A percentile compares a stretch with the other conserved stretches of the same genome.
Conservation (phyloP, 1,140 invertebrate genomes). For the Lepidurus apus region DNA sequence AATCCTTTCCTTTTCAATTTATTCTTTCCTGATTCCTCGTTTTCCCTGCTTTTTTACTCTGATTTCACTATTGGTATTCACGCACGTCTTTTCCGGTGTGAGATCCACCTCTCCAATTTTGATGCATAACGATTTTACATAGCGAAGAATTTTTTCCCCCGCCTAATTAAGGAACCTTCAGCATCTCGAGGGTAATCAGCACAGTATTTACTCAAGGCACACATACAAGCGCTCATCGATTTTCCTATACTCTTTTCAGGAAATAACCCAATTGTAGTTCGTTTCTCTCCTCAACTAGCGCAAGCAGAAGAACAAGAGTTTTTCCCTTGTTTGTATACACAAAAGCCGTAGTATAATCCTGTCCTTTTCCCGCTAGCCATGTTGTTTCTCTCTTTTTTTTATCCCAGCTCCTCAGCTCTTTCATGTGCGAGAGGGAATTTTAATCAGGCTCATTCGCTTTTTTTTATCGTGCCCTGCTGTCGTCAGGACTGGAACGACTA, state of each 20-base stretch:
- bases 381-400: constrained; percentile 24
- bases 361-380: neutral
- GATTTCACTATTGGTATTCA: no score
- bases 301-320: neutral
- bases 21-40: neutral
- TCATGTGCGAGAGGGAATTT: constrained; percentile 7
- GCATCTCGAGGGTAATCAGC: neutral
- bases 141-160: neutral
- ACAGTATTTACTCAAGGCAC: neutral
- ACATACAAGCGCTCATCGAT: neutral
- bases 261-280: neutral
- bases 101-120: no score
- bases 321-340: constrained; percentile 8
- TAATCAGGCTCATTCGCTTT: constrained; percentile 25
- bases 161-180: neutral
- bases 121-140: no score
- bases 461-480: constrained; percentile 38
- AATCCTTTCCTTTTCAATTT: neutral
- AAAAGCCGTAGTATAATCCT: neutral
- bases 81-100: no score
- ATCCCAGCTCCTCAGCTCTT: constrained; percentile 25
- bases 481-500: constrained; percentile 94
- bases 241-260: neutral
- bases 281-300: neutral
- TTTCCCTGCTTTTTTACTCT: no score